phyloP scores from a whole-genome alignment of 2,797 vertebrate species.

The Philypnodon macrostomus region DNA sequence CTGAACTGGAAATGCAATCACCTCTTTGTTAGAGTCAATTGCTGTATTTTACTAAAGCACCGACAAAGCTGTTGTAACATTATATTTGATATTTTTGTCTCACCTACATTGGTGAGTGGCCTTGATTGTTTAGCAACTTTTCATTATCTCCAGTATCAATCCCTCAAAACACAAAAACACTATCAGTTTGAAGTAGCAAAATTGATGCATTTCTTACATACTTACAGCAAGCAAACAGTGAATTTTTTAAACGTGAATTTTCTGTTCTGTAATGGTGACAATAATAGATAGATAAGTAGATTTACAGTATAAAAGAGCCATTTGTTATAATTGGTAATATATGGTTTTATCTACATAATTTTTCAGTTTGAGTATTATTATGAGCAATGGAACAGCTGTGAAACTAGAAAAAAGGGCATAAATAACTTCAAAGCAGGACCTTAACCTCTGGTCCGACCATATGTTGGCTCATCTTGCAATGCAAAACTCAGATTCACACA shows the following conservation, averaged over 20 bases:
- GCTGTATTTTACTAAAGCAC: not conserved
- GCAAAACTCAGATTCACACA: constrained; percentile 14
- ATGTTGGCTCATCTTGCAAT: constrained; percentile 19
- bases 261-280: too few species aligned
- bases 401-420: constrained; percentile 26
- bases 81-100: not conserved
- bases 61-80: not conserved
- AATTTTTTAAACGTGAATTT: too few species aligned
- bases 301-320: too few species aligned
- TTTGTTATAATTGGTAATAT: too few species aligned
- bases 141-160: constrained; percentile 2
- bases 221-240: too few species aligned
- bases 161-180: not conserved
- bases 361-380: not conserved
- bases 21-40: not conserved
- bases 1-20: not conserved
- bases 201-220: not conserved
- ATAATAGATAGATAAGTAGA: too few species aligned
- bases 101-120: constrained; percentile 1
- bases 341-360: not conserved
- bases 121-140: constrained; percentile 4
- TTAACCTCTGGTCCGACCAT: constrained; percentile 27
- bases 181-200: not conserved
- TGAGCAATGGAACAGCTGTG: constrained; percentile 5
- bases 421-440: constrained; percentile 33